Conservation (phyloP, 2,113 vertebrate genomes). For the Lasiurus borealis region DNA sequence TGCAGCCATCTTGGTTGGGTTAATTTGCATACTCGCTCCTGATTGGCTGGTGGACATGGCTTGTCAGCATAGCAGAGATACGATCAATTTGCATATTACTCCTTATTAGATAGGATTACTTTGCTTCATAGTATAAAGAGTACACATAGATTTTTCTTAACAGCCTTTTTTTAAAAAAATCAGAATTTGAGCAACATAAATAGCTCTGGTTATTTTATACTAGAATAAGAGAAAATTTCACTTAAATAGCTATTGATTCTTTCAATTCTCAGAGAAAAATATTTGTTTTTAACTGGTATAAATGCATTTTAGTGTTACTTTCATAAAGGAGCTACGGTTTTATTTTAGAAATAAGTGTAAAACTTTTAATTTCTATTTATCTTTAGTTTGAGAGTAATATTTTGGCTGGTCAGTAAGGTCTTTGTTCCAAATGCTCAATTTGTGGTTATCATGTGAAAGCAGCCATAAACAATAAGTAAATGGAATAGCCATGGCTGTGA, state of each 20-base stretch:
- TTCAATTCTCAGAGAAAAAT: slow-evolving; percentile 4
- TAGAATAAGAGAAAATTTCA: neutral
- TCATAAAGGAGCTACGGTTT: neutral
- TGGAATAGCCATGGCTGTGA: neutral
- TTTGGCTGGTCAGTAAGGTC: neutral
- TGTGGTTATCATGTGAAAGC: neutral
- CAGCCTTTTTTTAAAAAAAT: neutral
- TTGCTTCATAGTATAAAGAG: neutral
- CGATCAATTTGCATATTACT: too few species aligned
- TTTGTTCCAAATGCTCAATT: neutral
- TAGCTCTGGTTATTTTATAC: neutral
- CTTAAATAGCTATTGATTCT: neutral
- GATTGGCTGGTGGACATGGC: too few species aligned
- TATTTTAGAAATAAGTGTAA: slow-evolving; percentile 28
- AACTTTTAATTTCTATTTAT: slow-evolving; percentile 27
- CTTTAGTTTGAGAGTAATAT: slow-evolving; percentile 36
- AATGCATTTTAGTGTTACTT: neutral
- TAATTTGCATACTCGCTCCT: too few species aligned
- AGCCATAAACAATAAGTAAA: neutral
- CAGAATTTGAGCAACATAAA: neutral
- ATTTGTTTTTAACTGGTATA: neutral
- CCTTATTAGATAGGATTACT: too few species aligned
- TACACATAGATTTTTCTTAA: slow-evolving; percentile 20
- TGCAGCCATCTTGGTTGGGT: too few species aligned
- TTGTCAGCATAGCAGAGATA: too few species aligned